Evolutionary conservation across 2,888 invertebrate genomes (phyloP).

Genomic region (Spisula solida): DNA sequence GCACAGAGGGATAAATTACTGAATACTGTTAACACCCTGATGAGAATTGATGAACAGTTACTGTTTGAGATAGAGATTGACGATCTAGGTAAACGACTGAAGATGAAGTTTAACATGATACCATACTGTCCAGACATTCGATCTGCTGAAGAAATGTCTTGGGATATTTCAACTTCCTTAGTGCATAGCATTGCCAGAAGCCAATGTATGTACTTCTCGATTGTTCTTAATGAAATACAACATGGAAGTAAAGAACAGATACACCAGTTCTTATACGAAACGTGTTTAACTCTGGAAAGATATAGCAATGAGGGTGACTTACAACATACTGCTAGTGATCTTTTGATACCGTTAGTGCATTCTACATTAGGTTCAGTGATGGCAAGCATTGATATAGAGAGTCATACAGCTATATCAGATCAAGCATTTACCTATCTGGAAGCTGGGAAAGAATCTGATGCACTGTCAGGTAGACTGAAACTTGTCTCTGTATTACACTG

Average conservation of each 20-base stretch:
- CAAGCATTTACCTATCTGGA: too few species aligned
- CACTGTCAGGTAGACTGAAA: slow-evolving; percentile 10
- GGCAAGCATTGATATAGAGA: too few species aligned
- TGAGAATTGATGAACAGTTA: not conserved
- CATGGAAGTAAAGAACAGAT: not conserved
- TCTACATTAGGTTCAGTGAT: not conserved
- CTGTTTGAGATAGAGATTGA: not conserved
- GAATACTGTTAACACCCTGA: too few species aligned
- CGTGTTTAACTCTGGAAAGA: not conserved
- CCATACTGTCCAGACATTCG: not conserved
- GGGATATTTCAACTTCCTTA: not conserved
- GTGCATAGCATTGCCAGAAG: not conserved
- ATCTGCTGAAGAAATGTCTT: not conserved
- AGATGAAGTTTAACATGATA: too few species aligned
- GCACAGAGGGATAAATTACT: too few species aligned
- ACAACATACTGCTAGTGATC: not conserved
- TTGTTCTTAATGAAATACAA: not conserved
- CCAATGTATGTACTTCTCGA: not conserved
- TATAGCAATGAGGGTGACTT: not conserved
- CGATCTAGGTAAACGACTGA: not conserved
- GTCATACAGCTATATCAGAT: too few species aligned
- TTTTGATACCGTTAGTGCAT: not conserved
- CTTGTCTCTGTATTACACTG: not conserved
- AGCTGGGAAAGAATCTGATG: too few species aligned
- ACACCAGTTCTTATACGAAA: not conserved